Evolutionary conservation across 64 coral and sea anemone species (phyloP).

Genomic region (Montipora efflorescens): DNA sequence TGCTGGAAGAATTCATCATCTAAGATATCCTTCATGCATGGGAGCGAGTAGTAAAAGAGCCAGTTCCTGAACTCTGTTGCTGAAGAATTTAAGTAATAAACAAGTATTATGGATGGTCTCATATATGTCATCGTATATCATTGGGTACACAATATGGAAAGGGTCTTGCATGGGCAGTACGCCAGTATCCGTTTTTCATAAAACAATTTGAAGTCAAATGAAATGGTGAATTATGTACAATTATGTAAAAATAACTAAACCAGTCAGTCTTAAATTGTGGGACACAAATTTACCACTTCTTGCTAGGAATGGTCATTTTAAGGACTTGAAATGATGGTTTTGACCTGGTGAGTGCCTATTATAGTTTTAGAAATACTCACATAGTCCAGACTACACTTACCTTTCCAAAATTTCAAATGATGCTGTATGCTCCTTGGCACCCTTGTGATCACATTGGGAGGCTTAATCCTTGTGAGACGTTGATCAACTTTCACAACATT

Average conservation of each 20-base stretch:
- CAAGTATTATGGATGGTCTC: not conserved
- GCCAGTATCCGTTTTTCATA: not conserved
- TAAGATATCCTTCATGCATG: conserved; percentile 46
- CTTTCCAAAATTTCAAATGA: conserved; percentile 60
- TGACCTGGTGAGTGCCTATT: no score
- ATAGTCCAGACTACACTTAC: conserved; percentile 10
- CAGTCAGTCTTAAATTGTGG: not conserved
- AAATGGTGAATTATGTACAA: not conserved
- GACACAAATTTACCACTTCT: not conserved
- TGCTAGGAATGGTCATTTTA: not conserved
- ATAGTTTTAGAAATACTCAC: not conserved
- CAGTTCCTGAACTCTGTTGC: conserved; percentile 22
- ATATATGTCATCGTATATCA: not conserved
- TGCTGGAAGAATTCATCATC: conserved; percentile 2
- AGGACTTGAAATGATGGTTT: not conserved
- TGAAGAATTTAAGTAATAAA: conserved; percentile 10
- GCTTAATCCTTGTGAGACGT: conserved; percentile 37
- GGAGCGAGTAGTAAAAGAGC: conserved; percentile 55
- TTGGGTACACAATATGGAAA: not conserved
- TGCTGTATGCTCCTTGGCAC: not conserved
- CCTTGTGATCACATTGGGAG: conserved; percentile 21
- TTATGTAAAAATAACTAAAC: not conserved
- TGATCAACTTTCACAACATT: conserved; percentile 19
- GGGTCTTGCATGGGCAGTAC: not conserved
- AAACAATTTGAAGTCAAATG: not conserved